Evolutionary conservation across 1,140 invertebrate species (phyloP).

Genomic region (Dinothrombium tinctorium): DNA sequence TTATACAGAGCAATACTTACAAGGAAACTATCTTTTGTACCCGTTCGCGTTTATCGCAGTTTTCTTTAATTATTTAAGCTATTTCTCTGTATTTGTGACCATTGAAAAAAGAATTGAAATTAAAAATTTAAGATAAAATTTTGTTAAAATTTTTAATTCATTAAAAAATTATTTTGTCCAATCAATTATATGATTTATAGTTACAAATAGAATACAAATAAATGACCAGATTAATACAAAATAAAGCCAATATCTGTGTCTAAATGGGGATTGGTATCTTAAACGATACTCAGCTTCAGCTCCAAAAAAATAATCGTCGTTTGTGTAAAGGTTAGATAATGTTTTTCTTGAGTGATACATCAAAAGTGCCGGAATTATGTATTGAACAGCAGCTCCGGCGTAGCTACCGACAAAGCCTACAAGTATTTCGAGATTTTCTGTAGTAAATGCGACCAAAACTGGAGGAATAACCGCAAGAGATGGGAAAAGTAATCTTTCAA

Average conservation of each 20-base stretch:
- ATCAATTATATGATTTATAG: slow-evolving; percentile 33
- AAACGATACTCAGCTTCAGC: slow-evolving; percentile 16
- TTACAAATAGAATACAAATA: slow-evolving; percentile 52
- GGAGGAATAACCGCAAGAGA: slow-evolving; percentile 61
- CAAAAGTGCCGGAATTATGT: slow-evolving; percentile 67
- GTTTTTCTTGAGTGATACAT: slow-evolving; percentile 39
- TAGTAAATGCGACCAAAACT: slow-evolving; percentile 49
- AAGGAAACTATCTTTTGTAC: too few relatives aligned
- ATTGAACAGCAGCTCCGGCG: slow-evolving; percentile 80
- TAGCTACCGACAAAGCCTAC: slow-evolving; percentile 65
- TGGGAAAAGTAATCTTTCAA: slow-evolving; percentile 31
- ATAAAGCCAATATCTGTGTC: slow-evolving; percentile 41
- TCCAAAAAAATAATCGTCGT: slow-evolving; percentile 17
- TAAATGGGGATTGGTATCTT: slow-evolving; percentile 54
- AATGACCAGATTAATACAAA: slow-evolving; percentile 61
- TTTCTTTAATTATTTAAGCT: too few relatives aligned
- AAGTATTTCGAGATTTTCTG: slow-evolving; percentile 44
- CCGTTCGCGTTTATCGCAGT: too few relatives aligned
- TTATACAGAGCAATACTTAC: too few relatives aligned
- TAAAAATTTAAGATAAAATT: too few relatives aligned
- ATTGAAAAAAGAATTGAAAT: too few relatives aligned
- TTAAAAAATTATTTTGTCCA: too few relatives aligned
- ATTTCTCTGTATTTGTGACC: too few relatives aligned
- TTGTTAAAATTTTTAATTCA: too few relatives aligned
- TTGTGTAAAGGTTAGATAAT: slow-evolving; percentile 21